Evolutionary conservation across 1,140 invertebrate species (phyloP), one percentile per base, ranked within the genome.

Genomic region (Panagrolaimus sp.): DNA sequence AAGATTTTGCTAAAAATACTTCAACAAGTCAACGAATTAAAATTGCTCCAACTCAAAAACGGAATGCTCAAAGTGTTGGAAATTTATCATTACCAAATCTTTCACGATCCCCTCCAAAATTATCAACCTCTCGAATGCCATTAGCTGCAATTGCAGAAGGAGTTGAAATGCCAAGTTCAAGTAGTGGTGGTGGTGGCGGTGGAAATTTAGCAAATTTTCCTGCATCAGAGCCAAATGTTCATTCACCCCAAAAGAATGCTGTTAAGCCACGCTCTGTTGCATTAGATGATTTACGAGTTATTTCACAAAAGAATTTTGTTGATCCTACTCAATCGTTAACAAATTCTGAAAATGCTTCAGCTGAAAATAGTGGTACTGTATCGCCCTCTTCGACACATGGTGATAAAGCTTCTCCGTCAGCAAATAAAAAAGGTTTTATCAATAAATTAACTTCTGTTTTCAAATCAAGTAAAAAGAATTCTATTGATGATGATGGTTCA

Each of bases 121-220:
- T 43, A 46, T 70, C 53, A 31, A 25, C 62, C 11, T n/a, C 67
- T 14, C 23, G 53, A 61, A 31, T 44, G 43, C 53, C 70, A 16
- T 46, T 71, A 27, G 70, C 72, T 16, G 38, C 70, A 5, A 71
- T 71, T 7, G 70, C 51, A 9, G 70, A 71, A 45, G 70, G 70
- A 13, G 70, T 72, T 20, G 70, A 71, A 42, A 43, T 71, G 70
- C 42, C 62, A 9, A 67, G 14, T 20, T 57, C 51, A 25, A 25
- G 20, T 13, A n/a, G n/a, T n/a, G n/a, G n/a, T n/a, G n/a, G n/a
- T n/a, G n/a, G n/a, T n/a, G n/a, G n/a, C n/a, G 31, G 31, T 38
- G 31, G 31, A 38, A 25, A 20, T n/a, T 11, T 27, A 13, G n/a
- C 51, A 11, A 57, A 57, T 57, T 14, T 57, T 11, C 20, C 20